Percentiles rank a stretch among this genome's conserved stretches.
Conservation (phyloP, 2,797 vertebrate species). For the Acanthurus leucopareius region DNA sequence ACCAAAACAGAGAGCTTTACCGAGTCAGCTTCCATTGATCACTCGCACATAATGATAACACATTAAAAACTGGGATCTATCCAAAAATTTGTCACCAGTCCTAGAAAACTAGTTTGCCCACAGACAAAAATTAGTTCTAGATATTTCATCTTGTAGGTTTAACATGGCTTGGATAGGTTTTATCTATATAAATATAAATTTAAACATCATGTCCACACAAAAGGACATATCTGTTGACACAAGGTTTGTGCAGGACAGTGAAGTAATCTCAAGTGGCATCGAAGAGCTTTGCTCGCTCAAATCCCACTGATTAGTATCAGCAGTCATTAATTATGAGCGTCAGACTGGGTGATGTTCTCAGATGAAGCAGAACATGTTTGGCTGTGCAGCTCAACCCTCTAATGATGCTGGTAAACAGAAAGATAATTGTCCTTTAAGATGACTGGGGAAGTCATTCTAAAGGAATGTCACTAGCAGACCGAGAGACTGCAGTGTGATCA, state of each 20-base stretch:
- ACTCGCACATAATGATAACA: conserved; percentile 4
- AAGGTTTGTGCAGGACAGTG: conserved; percentile 65
- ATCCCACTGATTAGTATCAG: conserved; percentile 83
- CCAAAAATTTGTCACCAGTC: conserved; percentile 9
- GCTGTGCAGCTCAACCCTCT: conserved; percentile 86
- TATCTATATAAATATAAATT: conserved; percentile 5
- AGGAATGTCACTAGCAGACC: conserved; percentile 65
- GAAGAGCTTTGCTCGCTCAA: conserved; percentile 76
- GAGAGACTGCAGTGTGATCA: conserved; percentile 44
- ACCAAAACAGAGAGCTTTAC: conserved; percentile 25
- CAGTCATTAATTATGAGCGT: conserved; percentile 86
- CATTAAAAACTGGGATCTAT: conserved; percentile 9
- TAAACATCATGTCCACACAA: conserved; percentile 9
- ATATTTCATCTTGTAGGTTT: conserved; percentile 10
- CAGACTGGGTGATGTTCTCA: conserved; percentile 85
- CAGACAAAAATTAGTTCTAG: neutral
- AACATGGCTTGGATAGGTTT: neutral
- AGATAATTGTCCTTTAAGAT: conserved; percentile 89
- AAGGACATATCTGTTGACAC: conserved; percentile 38
- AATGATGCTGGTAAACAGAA: conserved; percentile 89
- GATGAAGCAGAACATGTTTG: conserved; percentile 89
- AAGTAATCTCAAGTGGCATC: conserved; percentile 73
- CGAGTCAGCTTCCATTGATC: conserved; percentile 21
- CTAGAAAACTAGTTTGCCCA: neutral
- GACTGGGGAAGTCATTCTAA: conserved; percentile 85